phyloP scores from a whole-genome alignment of 2,113 vertebrate genomes.

The Cervus canadensis region DNA sequence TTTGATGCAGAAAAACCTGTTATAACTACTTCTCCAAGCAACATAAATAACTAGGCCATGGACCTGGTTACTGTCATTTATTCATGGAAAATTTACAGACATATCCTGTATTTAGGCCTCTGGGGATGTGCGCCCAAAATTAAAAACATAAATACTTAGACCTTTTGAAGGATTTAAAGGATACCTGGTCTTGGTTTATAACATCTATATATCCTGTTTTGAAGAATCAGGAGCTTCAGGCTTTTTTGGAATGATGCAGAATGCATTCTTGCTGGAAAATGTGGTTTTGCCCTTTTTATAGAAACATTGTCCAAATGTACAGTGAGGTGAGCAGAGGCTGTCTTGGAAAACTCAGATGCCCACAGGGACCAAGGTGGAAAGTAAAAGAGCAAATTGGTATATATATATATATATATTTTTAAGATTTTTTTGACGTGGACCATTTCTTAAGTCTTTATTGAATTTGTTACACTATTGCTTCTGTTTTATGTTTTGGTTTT shows the following conservation, averaged over 20 bases:
- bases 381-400: background rate
- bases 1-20: background rate
- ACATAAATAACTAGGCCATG: accelerated
- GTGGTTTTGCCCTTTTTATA: background rate
- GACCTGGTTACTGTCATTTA: background rate
- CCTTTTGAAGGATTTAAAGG: constrained; percentile 17
- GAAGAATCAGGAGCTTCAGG: background rate
- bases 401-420: background rate
- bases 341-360: background rate
- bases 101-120: background rate
- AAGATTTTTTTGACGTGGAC: background rate
- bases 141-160: background rate
- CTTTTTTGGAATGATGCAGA: background rate
- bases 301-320: background rate
- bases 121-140: background rate
- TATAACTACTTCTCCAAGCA: accelerated
- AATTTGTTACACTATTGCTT: background rate
- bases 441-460: background rate
- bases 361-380: background rate
- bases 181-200: background rate
- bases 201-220: background rate
- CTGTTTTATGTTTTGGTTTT: background rate
- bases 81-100: background rate
- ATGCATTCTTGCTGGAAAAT: background rate
- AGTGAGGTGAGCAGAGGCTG: background rate